Conservation (phyloP, 2,113 vertebrate genomes). For the Sturnira hondurensis region DNA sequence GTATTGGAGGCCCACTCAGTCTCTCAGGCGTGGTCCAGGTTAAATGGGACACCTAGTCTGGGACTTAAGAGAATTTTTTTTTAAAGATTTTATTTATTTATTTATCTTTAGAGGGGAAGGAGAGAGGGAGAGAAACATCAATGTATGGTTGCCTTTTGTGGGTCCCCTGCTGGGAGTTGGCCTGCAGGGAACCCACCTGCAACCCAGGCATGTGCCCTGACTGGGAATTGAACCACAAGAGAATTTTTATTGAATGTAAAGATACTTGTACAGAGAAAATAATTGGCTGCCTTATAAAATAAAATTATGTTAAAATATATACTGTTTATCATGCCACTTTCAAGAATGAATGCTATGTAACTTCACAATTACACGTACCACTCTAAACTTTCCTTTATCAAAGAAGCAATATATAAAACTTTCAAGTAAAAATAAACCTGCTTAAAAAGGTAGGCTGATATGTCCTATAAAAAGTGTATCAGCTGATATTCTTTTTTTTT, state of each 20-base stretch:
- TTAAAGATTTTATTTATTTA: too few species aligned
- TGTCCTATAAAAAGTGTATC: background rate
- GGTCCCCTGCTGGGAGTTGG: too few species aligned
- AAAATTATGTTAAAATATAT: background rate
- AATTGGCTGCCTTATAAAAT: background rate
- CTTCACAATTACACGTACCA: background rate
- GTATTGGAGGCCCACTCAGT: background rate
- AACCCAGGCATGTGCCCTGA: too few species aligned
- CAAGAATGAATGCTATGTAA: background rate
- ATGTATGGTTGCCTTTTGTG: too few species aligned
- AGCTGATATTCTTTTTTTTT: too few species aligned
- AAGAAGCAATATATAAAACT: background rate
- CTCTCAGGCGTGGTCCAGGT: background rate
- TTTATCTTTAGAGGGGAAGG: too few species aligned
- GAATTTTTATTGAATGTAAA: background rate
- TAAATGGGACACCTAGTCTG: background rate
- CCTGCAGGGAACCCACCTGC: too few species aligned
- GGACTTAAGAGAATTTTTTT: background rate
- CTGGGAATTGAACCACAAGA: too few species aligned
- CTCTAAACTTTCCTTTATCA: background rate
- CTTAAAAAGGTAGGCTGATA: background rate
- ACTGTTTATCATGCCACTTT: background rate
- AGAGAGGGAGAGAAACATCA: too few species aligned
- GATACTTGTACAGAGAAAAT: slow-evolving; percentile 14
- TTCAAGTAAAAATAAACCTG: background rate